A percentile compares a stretch with the other conserved stretches of the same genome.
Conservation (phyloP, 2,888 invertebrate species). For the Synergus laeviventris region DNA sequence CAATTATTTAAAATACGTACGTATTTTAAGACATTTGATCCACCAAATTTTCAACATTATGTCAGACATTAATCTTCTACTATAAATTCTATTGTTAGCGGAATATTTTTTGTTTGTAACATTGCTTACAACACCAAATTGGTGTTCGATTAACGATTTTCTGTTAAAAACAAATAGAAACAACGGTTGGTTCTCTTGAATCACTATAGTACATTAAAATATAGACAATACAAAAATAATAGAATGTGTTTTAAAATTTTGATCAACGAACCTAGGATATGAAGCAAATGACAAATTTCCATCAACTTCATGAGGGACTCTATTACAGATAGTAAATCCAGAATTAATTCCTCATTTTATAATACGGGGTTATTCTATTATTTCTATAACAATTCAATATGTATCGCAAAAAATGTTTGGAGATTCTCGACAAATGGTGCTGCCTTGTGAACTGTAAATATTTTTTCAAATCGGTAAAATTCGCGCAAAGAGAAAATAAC, state of each 20-base stretch:
- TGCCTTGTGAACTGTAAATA: background rate
- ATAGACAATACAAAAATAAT: background rate
- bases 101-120: too few relatives aligned
- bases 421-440: background rate
- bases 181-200: background rate
- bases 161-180: background rate
- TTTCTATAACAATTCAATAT: background rate
- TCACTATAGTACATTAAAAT: background rate
- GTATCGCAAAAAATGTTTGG: background rate
- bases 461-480: background rate
- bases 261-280: constrained; percentile 1
- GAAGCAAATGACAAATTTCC: constrained; percentile 7
- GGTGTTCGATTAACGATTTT: too few relatives aligned
- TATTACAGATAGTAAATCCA: constrained; percentile 2
- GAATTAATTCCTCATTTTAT: background rate
- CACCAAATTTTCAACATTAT: too few relatives aligned
- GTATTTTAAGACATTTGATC: too few relatives aligned
- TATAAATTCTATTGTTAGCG: too few relatives aligned
- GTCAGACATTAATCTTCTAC: too few relatives aligned
- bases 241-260: background rate
- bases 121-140: too few relatives aligned
- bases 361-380: background rate
- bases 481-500: background rate
- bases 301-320: constrained; percentile 3
- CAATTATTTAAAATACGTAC: too few relatives aligned